Base-by-base conservation (phyloP, 2,888 invertebrate genomes). In the Alcis repandata region DNA sequence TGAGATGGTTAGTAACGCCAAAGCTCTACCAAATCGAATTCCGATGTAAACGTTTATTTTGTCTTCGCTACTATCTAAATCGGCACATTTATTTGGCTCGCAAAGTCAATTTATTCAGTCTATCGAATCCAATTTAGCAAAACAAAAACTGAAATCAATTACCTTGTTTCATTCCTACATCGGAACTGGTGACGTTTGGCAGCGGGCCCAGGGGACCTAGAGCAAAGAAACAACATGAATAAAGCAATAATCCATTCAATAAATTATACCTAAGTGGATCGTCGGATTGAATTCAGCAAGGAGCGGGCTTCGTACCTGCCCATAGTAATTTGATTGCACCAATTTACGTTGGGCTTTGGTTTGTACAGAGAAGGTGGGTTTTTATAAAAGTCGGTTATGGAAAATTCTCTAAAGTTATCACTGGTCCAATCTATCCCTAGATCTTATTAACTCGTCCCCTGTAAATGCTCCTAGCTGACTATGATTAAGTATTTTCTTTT, bases 101-200 rank as follows among this genome's bases (percentile, higher is more conserved):
- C 17, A 19, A 43, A 43, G 19, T 43, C 32, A 43, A 43, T 43
- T 43, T 32, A 32, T 56, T 13, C 17, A 46, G 15, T 22, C 9
- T 43, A 54, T 13, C 19, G n/a, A 51, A 45, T 32, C 10, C 41
- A 46, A 40, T 64, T 49, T 54, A 3, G 57, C 61, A 7, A 58
- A 54, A 36, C 13, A 36, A 57, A 57, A 59, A 17, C 17, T 15
- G 40, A 20, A 65, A 46, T n/a, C 71, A 33, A 49, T 69, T 77
- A 92, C 91, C 91, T 89, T 90, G 87, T 79, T 85, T 88, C 17
- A 89, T 69, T 60, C 88, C 90, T 63, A 87, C 73, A 54, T 89
- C 88, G 2, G 79, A 67, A 69, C 85, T 87, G 63, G 91, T 92
- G 61, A 87, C 79, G 74, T 92, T 92, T 43, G 89, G 88, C 68